phyloP scores from a whole-genome alignment of 35 echinoderm and acorn worm species.

The Stichopus chloronotus region DNA sequence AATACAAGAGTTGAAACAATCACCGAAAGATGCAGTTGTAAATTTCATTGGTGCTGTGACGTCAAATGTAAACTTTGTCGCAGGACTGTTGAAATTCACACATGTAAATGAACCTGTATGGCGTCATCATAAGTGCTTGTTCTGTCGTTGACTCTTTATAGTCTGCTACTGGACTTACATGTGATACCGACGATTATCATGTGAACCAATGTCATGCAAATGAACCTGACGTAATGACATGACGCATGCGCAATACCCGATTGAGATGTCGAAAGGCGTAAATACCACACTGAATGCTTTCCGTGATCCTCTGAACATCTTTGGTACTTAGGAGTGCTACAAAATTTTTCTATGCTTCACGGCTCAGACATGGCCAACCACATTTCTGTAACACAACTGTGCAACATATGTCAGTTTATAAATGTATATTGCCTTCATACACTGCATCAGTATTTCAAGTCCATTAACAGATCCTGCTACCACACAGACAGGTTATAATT shows the following conservation, averaged over 20 bases:
- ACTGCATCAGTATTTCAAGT: too few species aligned
- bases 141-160: neutral
- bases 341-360: too few species aligned
- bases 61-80: constrained; percentile 91
- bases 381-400: too few species aligned
- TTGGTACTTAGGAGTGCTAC: too few species aligned
- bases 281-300: too few species aligned
- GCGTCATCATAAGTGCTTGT: neutral
- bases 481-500: too few species aligned
- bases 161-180: neutral
- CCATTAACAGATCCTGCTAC: too few species aligned
- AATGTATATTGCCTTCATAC: too few species aligned
- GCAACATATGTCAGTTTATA: too few species aligned
- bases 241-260: neutral
- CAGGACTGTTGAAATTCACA: constrained; percentile 89
- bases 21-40: constrained; percentile 92
- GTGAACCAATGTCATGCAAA: neutral
- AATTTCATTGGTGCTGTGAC: constrained; percentile 99
- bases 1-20: constrained; percentile 79
- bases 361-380: too few species aligned
- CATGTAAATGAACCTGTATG: constrained; percentile 77
- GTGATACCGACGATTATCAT: neutral
- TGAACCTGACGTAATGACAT: neutral
- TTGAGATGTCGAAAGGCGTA: too few species aligned
- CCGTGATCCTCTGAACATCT: too few species aligned